Conservation (phyloP, 2,113 vertebrate genomes). For the Laticauda laticaudata region DNA sequence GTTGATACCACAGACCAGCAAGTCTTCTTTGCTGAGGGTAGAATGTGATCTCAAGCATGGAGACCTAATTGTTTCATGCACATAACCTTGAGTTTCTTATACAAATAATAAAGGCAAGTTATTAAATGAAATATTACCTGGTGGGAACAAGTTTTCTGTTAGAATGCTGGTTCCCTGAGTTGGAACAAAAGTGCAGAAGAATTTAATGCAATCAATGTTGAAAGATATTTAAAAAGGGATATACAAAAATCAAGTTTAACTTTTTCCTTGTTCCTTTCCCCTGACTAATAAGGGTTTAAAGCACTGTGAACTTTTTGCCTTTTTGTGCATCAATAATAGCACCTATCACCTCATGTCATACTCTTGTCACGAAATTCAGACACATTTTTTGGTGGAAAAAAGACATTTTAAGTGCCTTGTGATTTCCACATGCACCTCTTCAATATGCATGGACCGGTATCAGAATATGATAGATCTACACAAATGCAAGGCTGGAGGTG, state of each 20-base stretch:
- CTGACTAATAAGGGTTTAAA: slow-evolving; percentile 51
- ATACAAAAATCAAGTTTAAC: slow-evolving; percentile 31
- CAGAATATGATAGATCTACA: slow-evolving; percentile 20
- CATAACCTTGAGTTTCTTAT: no score
- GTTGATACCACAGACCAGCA: background rate
- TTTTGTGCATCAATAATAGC: slow-evolving; percentile 57
- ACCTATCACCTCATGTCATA: slow-evolving; percentile 60
- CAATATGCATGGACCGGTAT: background rate
- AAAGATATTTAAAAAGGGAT: slow-evolving; percentile 32
- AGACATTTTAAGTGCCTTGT: slow-evolving; percentile 56
- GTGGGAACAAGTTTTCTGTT: background rate
- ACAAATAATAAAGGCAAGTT: no score
- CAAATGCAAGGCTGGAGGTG: background rate
- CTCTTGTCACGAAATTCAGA: slow-evolving; percentile 52
- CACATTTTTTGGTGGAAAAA: slow-evolving; percentile 39
- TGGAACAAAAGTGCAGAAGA: slow-evolving; percentile 35
- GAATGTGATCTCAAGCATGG: background rate
- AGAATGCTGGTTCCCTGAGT: background rate
- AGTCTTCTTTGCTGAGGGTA: background rate
- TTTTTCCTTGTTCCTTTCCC: slow-evolving; percentile 30
- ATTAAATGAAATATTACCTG: background rate
- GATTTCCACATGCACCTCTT: slow-evolving; percentile 51
- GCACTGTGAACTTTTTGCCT: slow-evolving; percentile 62
- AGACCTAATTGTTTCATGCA: background rate
- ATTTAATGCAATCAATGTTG: slow-evolving; percentile 42